Evolutionary conservation across 2,113 vertebrate genomes (phyloP).

Genomic region (Pelvicachromis taeniatus): DNA sequence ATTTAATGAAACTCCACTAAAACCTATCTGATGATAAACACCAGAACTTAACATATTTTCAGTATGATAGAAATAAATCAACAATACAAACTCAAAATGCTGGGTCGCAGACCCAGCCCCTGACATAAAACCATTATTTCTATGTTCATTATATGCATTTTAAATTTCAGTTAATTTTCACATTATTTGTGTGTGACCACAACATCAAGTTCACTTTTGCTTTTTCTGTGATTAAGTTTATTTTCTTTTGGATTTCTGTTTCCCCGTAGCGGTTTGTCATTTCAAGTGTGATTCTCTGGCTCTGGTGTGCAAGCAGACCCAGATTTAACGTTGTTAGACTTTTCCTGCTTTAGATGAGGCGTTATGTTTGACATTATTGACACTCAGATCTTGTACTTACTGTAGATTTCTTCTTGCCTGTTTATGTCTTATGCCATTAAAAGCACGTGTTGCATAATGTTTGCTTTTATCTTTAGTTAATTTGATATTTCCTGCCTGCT

Average conservation of each 20-base stretch:
- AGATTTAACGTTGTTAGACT: neutral
- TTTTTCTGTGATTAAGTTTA: neutral
- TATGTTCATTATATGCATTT: neutral
- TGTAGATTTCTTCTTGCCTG: neutral
- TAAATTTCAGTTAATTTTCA: neutral
- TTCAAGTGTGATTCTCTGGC: neutral
- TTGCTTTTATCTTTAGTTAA: slow-evolving; percentile 26
- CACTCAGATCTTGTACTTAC: neutral
- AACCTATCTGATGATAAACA: too few relatives aligned
- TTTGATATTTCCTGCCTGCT: slow-evolving; percentile 2
- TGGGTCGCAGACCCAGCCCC: too few relatives aligned
- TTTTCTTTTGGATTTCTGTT: neutral
- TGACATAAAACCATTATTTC: neutral
- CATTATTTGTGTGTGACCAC: neutral
- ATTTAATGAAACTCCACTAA: too few relatives aligned
- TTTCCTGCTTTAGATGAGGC: neutral
- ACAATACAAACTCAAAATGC: too few relatives aligned
- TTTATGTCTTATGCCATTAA: neutral
- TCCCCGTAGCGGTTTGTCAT: neutral
- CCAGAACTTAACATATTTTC: too few relatives aligned
- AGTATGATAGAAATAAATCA: too few relatives aligned
- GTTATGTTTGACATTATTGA: neutral
- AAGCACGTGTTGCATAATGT: neutral
- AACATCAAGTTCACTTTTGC: neutral
- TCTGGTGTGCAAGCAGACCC: neutral